A percentile compares a stretch with the other conserved stretches of the same genome.
Evolutionary conservation across 2,797 vertebrate genomes (phyloP).

Genomic region (Molossus molossus): DNA sequence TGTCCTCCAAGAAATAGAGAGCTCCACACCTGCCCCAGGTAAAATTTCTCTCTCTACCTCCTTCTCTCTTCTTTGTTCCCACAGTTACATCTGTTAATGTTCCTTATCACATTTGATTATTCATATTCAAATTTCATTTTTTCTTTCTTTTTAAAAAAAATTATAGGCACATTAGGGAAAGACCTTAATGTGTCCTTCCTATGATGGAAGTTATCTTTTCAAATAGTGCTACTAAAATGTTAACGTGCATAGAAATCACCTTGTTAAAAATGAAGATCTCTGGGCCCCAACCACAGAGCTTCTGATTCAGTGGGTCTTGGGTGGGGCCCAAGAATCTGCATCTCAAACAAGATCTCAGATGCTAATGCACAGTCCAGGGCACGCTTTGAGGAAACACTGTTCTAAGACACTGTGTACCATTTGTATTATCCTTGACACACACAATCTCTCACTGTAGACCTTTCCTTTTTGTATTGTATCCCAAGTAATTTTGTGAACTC

Average conservation of each 20-base stretch:
- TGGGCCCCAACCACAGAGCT: background rate
- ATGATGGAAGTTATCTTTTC: constrained; percentile 34
- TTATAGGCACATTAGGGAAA: background rate
- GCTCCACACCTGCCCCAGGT: background rate
- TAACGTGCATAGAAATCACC: constrained; percentile 28
- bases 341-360: background rate
- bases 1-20: constrained; percentile 8
- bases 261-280: constrained; percentile 35
- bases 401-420: background rate
- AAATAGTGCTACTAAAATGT: constrained; percentile 38
- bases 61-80: background rate
- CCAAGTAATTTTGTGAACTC: constrained; percentile 37
- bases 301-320: constrained; percentile 14
- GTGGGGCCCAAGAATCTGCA: background rate
- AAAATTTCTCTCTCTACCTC: constrained; percentile 1
- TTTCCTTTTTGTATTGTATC: constrained; percentile 36
- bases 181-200: constrained; percentile 38
- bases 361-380: background rate
- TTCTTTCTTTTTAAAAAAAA: background rate
- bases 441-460: background rate
- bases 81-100: background rate
- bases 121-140: constrained; percentile 49
- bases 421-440: constrained; percentile 19
- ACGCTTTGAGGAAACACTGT: constrained; percentile 43
- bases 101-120: constrained; percentile 43